Conservation (phyloP, 2,888 invertebrate species). For the Heliconius sara region DNA sequence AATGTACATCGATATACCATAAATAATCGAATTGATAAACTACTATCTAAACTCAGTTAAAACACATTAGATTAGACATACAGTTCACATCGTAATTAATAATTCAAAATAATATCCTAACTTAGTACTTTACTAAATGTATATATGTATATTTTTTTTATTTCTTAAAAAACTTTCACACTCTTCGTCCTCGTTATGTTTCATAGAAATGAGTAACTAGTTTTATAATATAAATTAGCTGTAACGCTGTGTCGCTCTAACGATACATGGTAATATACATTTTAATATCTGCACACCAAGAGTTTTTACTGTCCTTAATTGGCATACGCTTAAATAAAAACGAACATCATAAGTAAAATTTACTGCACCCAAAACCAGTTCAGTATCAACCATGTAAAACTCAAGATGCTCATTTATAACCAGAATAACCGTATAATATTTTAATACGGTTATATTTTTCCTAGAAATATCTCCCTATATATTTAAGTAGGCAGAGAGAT, state of each 20-base stretch:
- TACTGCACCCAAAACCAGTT: conserved; percentile 21
- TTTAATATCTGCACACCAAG: neutral
- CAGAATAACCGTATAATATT: neutral
- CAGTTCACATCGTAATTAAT: no score
- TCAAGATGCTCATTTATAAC: conserved; percentile 15
- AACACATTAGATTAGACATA: no score
- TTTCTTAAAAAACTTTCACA: neutral
- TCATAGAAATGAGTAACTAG: conserved; percentile 11
- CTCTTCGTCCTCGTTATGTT: neutral
- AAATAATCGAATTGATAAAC: no score
- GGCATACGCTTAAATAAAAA: conserved; percentile 23
- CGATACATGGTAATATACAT: neutral
- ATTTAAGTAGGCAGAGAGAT: neutral
- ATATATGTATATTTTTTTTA: neutral
- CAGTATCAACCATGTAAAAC: neutral
- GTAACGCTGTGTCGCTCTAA: neutral
- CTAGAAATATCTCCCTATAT: neutral
- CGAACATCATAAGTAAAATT: neutral
- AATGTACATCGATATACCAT: no score
- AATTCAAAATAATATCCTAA: no score
- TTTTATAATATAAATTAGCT: conserved; percentile 8
- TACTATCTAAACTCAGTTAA: no score
- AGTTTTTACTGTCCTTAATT: conserved; percentile 19
- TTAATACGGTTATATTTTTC: conserved; percentile 11
- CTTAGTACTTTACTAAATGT: neutral